Conservation (phyloP, 2,113 vertebrate genomes). For the Corythoichthys haematopterus region DNA sequence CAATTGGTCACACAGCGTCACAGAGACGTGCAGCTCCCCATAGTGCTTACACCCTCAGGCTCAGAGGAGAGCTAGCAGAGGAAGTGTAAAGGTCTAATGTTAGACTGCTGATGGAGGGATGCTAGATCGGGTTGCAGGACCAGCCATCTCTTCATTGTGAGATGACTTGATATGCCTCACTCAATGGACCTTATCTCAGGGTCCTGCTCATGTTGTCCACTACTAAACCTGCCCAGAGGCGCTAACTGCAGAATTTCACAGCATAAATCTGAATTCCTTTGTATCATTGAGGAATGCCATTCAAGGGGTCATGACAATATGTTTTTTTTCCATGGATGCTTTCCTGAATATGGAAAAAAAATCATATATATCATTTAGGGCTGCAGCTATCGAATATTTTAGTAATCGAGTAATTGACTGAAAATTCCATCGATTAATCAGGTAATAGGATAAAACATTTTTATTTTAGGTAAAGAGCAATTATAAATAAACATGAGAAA, state of each 20-base stretch:
- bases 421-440: too few relatives aligned
- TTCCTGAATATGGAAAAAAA: not conserved
- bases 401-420: too few relatives aligned
- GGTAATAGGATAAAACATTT: too few relatives aligned
- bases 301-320: conserved; percentile 20
- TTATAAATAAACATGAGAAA: too few relatives aligned
- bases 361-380: too few relatives aligned
- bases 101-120: conserved; percentile 52
- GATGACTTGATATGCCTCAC: conserved; percentile 39
- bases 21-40: conserved; percentile 16
- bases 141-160: conserved; percentile 44
- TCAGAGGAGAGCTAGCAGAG: conserved; percentile 48
- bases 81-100: conserved; percentile 64
- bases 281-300: conserved; percentile 45
- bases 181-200: conserved; percentile 43
- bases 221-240: conserved; percentile 35
- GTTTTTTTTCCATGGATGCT: not conserved
- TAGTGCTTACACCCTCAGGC: conserved; percentile 38
- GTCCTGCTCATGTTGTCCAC: conserved; percentile 37
- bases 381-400: too few relatives aligned
- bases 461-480: too few relatives aligned
- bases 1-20: conserved; percentile 8
- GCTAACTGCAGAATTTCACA: conserved; percentile 23
- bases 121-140: conserved; percentile 58
- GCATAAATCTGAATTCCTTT: conserved; percentile 52